Base-by-base conservation (phyloP, 1,140 invertebrate species). In the Araneus ventricosus region DNA sequence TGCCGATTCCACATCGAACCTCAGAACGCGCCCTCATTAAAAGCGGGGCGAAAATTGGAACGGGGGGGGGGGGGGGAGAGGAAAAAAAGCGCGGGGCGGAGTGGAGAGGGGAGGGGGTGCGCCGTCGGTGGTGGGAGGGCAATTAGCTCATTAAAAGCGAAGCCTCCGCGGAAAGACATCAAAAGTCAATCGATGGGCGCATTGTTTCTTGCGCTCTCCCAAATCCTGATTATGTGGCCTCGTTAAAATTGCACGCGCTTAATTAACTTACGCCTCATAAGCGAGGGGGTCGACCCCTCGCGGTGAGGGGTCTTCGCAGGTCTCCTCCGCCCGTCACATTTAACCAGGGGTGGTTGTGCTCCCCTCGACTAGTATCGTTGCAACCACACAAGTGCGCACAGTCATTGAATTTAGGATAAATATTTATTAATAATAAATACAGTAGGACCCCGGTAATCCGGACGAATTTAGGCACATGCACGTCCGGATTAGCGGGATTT, bases 201-300 rank as follows among this genome's bases (percentile, higher is more conserved):
- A 79, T 93, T 93, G 91, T 93, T 93, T 93, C 91, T 92, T 92
- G 80, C 90, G 57, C 90, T 86, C 82, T 41, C 82, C 85, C 85
- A 79, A 88, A 93, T 87, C 91, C 91, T 93, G 91, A 93, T 93
- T 93, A 93, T 93, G 91, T 93, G 91, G 91, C 91, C 84, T 93
- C 91, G 91, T 93, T 93, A 93, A 93, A 93, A 93, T 93, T 93
- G 91, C 91, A 93, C 84, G 91, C 91, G 91, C 91, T 93, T 93
- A 93, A 93, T 93, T 93, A 93, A 93, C 91, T 93, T 93, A 93
- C 91, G 91, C 85, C 91, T 88, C 63, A 91, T 93, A 88, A 93
- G 87, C 85, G 87, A 6, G 91, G 91, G 91, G 91, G 39, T 67
- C 85, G 79, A 57, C 91, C 85, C 39, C 84, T 39, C 39, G 85